Conservation (phyloP, 2,113 vertebrate species). For the Aphyosemion australe region DNA sequence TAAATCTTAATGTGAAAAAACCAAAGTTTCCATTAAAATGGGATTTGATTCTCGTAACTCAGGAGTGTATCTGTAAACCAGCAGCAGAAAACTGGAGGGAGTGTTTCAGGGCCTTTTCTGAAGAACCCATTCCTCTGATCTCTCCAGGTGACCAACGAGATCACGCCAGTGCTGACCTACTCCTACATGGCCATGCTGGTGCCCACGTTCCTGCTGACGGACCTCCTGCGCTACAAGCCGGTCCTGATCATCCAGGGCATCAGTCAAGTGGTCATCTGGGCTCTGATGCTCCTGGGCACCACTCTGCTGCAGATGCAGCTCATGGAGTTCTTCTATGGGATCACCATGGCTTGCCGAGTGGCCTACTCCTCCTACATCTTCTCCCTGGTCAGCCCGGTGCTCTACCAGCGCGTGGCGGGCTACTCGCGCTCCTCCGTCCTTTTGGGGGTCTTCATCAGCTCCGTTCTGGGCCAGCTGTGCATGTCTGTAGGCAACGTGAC, state of each 20-base stretch:
- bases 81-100: too few relatives aligned
- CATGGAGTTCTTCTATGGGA: conserved; percentile 94
- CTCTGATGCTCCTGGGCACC: conserved; percentile 83
- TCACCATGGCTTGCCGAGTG: conserved; percentile 93
- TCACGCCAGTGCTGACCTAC: conserved; percentile 90
- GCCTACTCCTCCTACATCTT: conserved; percentile 99
- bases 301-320: conserved; percentile 87
- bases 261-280: conserved; percentile 89
- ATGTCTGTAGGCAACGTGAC: conserved; percentile 63
- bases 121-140: too few relatives aligned
- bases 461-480: conserved; percentile 89
- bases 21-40: too few relatives aligned
- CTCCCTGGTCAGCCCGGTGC: conserved; percentile 82
- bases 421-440: conserved; percentile 88
- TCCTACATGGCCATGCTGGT: conserved; percentile 92
- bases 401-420: conserved; percentile 91
- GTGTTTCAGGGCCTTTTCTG: too few relatives aligned
- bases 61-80: too few relatives aligned
- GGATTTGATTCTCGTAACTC: too few relatives aligned
- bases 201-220: conserved; percentile 91
- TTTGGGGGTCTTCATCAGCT: conserved; percentile 92
- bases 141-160: conserved; percentile 90
- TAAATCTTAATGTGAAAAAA: too few relatives aligned
- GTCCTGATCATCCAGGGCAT: conserved; percentile 90
- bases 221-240: conserved; percentile 91